A percentile compares a stretch with the other conserved stretches of the same genome.
Evolutionary conservation across 2,888 invertebrate genomes (phyloP).

Genomic region (Euphydryas editha): DNA sequence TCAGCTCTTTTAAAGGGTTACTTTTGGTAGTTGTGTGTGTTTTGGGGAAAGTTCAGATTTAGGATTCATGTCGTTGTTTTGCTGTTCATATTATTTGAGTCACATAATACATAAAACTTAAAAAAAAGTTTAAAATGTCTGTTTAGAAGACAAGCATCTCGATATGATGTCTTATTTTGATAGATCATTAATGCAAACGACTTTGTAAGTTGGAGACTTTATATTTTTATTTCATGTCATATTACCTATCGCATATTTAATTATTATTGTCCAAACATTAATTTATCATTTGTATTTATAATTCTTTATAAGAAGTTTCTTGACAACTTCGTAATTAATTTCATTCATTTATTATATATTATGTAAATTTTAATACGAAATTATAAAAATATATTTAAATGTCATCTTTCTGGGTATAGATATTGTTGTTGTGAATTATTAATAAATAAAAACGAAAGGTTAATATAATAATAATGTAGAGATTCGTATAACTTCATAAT

Average conservation of each 20-base stretch:
- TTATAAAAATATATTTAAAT: neutral
- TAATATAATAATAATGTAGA: no score
- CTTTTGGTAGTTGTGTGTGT: conserved; percentile 49
- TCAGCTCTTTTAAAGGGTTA: conserved; percentile 47
- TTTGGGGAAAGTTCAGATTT: conserved; percentile 65
- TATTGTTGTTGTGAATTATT: neutral
- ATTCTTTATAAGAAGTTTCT: no score
- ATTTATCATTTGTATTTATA: neutral
- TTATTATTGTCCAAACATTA: neutral
- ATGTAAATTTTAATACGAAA: neutral
- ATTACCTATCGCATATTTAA: neutral
- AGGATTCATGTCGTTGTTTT: conserved; percentile 44
- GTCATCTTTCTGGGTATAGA: neutral
- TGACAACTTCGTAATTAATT: neutral
- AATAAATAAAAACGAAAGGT: no score
- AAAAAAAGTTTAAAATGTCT: no score
- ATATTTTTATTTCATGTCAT: neutral
- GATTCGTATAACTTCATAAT: no score
- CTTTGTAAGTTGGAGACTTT: neutral
- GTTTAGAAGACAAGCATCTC: neutral
- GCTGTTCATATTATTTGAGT: conserved; percentile 4
- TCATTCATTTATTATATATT: neutral
- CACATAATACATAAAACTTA: neutral
- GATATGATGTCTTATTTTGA: neutral
- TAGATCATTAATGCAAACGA: neutral